phyloP scores from a whole-genome alignment of 2,888 invertebrate species.

The Protonemura montana region DNA sequence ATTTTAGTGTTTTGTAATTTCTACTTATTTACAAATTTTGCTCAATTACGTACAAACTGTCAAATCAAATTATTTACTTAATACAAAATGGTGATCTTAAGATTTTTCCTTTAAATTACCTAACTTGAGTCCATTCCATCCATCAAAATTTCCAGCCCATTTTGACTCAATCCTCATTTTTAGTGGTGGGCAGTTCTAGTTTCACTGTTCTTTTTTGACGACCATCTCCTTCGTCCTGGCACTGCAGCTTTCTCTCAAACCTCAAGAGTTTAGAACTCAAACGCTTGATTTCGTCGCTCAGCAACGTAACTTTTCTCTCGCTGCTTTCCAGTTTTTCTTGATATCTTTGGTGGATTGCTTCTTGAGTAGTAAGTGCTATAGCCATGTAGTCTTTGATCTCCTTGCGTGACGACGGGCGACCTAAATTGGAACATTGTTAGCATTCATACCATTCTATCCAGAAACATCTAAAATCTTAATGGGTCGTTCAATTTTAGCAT shows the following conservation, averaged over 20 bases:
- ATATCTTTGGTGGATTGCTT: constrained; percentile 67
- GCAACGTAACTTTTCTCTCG: constrained; percentile 51
- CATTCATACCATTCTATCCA: background rate
- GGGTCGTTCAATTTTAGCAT: too few species aligned
- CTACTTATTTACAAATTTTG: background rate
- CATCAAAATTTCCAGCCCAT: background rate
- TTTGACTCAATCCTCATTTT: background rate
- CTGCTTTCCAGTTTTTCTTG: background rate
- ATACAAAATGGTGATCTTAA: background rate
- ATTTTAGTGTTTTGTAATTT: background rate
- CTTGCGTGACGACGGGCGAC: background rate
- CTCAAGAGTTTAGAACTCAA: constrained; percentile 54
- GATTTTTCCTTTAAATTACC: background rate
- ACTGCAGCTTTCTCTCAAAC: background rate
- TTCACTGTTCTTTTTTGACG: background rate
- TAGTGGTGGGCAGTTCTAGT: background rate
- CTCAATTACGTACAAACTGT: background rate
- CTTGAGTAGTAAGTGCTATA: constrained; percentile 66
- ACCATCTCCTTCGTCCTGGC: background rate
- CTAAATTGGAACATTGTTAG: background rate
- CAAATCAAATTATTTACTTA: background rate
- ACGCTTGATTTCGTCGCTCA: constrained; percentile 60
- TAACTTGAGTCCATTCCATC: background rate
- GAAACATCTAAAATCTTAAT: too few species aligned
- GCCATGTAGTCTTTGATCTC: constrained; percentile 18